Percentiles rank a stretch among this genome's conserved stretches.
These are phyloP conservation scores for Myioborus miniatus DNA, from an alignment of 2,797 vertebrate species.

Conservation along the genomic window DNA sequence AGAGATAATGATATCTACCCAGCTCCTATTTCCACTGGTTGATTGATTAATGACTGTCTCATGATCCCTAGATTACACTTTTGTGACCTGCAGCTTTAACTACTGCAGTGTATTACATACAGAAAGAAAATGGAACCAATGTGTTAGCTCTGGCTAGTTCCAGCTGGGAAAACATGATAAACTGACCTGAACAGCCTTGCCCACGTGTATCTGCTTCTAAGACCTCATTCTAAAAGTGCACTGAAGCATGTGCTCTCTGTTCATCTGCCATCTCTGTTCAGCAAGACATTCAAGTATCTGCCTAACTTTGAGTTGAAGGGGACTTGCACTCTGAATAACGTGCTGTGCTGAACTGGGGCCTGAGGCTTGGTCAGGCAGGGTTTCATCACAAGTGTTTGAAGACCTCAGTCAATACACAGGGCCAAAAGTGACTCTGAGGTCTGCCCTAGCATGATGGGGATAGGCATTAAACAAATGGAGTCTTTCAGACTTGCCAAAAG, in stretches of 20 bases:
- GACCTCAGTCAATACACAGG: background rate
- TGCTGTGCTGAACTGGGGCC: background rate
- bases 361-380: background rate
- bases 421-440: background rate
- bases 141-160: slow-evolving; percentile 30
- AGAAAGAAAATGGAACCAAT: slow-evolving; percentile 14
- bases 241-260: background rate
- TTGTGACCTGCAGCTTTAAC: slow-evolving; percentile 19
- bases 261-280: slow-evolving; percentile 3
- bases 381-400: background rate
- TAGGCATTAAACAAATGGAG: background rate
- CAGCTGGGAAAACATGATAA: slow-evolving; percentile 31
- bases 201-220: background rate
- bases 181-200: slow-evolving; percentile 8
- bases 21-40: slow-evolving; percentile 6
- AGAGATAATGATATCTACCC: slow-evolving; percentile 23
- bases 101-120: background rate
- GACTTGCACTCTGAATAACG: background rate
- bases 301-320: background rate
- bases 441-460: background rate
- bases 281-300: background rate
- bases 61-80: slow-evolving; percentile 26
- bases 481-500: background rate
- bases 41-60: slow-evolving; percentile 45
- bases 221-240: background rate